Percentiles rank a stretch among this genome's conserved stretches.
These are phyloP conservation scores for Drosophila suzukii DNA, from an alignment of 1,140 invertebrate species.

Conservation along the genomic window DNA sequence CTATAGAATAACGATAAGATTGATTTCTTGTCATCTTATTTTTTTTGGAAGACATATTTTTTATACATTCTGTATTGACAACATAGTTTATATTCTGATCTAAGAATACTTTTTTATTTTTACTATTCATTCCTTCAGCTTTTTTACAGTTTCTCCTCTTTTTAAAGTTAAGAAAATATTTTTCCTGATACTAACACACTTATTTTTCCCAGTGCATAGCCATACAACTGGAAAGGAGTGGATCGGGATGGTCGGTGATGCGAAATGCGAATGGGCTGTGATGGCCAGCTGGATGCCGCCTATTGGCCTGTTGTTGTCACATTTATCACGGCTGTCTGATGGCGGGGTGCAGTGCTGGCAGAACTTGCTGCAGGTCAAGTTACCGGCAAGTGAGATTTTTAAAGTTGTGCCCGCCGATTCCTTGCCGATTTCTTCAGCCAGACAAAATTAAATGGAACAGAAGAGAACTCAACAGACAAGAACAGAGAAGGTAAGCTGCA, in stretches of 20 bases:
- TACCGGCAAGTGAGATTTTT: conserved; percentile 44
- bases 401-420: conserved; percentile 36
- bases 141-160: not conserved
- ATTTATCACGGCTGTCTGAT: conserved; percentile 73
- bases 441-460: conserved; percentile 52
- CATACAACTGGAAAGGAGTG: conserved; percentile 17
- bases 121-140: not conserved
- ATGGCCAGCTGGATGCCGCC: conserved; percentile 44
- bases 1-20: too few relatives aligned
- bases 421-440: conserved; percentile 30
- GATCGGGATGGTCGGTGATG: conserved; percentile 19
- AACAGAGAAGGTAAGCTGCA: conserved; percentile 56
- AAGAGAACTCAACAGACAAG: conserved; percentile 24
- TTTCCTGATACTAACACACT: not conserved
- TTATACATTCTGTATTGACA: too few relatives aligned
- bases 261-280: conserved; percentile 25
- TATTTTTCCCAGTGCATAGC: not conserved
- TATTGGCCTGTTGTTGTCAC: conserved; percentile 71
- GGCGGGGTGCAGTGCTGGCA: conserved; percentile 26
- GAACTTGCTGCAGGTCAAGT: conserved; percentile 75
- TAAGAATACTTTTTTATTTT: not conserved
- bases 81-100: too few relatives aligned
- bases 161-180: not conserved
- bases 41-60: too few relatives aligned
- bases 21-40: too few relatives aligned